phyloP scores from a whole-genome alignment of 2,888 invertebrate species.

The Palloptera scutellata region DNA sequence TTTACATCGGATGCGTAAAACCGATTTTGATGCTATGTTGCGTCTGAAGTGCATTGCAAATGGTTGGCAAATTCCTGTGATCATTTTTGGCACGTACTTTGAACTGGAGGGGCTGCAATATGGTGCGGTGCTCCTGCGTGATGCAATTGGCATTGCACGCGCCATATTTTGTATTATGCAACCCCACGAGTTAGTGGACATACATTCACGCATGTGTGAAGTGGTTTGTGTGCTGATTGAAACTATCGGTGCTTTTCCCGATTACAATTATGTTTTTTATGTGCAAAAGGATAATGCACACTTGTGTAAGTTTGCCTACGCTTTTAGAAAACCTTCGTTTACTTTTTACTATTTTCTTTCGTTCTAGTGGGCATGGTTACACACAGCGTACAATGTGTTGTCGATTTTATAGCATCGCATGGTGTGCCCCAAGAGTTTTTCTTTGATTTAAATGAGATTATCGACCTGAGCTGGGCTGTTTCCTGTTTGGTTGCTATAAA shows the following conservation, averaged over 20 bases:
- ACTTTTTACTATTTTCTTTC: background rate
- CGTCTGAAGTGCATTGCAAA: slow-evolving; percentile 55
- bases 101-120: slow-evolving; percentile 45
- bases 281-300: slow-evolving; percentile 47
- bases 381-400: slow-evolving; percentile 33
- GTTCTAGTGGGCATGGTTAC: slow-evolving; percentile 48
- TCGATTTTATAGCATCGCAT: slow-evolving; percentile 43
- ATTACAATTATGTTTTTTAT: slow-evolving; percentile 48
- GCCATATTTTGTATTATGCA: slow-evolving; percentile 45
- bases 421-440: slow-evolving; percentile 39
- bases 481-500: slow-evolving; percentile 32
- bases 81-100: slow-evolving; percentile 52
- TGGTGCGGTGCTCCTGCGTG: slow-evolving; percentile 46
- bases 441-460: slow-evolving; percentile 48
- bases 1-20: slow-evolving; percentile 48
- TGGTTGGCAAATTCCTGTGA: slow-evolving; percentile 50
- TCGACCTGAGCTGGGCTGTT: slow-evolving; percentile 46
- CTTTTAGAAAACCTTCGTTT: background rate
- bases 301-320: slow-evolving; percentile 43
- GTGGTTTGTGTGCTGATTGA: slow-evolving; percentile 49
- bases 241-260: slow-evolving; percentile 49
- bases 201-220: slow-evolving; percentile 54
- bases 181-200: slow-evolving; percentile 46
- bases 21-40: slow-evolving; percentile 51
- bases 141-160: slow-evolving; percentile 37